Conservation (phyloP, 2,113 vertebrate genomes). For the Ciconia maguari region DNA sequence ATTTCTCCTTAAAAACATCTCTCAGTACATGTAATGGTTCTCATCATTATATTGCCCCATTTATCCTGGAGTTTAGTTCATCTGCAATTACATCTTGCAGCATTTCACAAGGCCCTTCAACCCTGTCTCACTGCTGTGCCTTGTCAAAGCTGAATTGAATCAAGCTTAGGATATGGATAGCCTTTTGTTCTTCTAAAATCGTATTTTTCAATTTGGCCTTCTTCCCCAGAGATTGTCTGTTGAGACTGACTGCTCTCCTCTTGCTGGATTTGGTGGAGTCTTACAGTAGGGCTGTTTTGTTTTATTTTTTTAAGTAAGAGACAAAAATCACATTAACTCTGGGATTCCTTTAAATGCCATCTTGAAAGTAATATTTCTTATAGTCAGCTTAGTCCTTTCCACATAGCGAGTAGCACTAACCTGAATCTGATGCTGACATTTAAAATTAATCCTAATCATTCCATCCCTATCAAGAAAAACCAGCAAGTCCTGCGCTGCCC, state of each 20-base stretch:
- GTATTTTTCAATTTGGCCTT: background rate
- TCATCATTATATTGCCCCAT: background rate
- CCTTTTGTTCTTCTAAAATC: background rate
- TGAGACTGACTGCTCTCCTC: background rate
- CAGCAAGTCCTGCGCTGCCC: background rate
- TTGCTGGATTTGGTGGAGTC: background rate
- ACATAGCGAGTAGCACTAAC: background rate
- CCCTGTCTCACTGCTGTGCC: background rate
- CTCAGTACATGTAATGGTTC: background rate
- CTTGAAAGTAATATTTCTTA: background rate
- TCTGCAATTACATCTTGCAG: background rate
- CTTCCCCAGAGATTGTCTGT: background rate
- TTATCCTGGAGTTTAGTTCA: background rate
- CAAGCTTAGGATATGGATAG: background rate
- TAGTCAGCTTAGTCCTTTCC: background rate
- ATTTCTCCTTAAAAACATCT: background rate
- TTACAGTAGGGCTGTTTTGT: background rate
- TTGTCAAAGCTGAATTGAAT: background rate
- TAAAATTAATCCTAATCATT: background rate
- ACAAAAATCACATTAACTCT: background rate
- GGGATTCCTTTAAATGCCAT: slow-evolving; percentile 23
- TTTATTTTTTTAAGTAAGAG: background rate
- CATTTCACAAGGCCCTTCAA: background rate
- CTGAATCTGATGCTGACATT: background rate
- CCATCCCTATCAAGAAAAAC: background rate